phyloP scores from a whole-genome alignment of 2,113 vertebrate species.

The Oxygymnocypris stewartii region DNA sequence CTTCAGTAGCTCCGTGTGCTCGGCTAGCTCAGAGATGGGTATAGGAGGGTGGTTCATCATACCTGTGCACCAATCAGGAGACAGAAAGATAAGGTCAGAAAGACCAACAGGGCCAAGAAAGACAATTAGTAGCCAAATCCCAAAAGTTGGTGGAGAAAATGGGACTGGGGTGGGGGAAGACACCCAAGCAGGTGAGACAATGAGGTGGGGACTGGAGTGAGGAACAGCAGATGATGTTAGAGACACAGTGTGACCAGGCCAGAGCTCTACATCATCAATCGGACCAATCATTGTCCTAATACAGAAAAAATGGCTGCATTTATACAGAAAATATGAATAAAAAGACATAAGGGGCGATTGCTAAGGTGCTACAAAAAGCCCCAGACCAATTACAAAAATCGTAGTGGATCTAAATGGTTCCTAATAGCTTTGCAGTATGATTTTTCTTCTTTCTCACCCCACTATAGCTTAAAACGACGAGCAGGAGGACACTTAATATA shows the following conservation, averaged over 20 bases:
- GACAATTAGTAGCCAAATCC: neutral
- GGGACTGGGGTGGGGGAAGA: neutral
- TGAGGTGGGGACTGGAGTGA: constrained; percentile 24
- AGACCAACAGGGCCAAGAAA: neutral
- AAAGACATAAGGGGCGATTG: constrained; percentile 50
- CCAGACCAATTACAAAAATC: constrained; percentile 58
- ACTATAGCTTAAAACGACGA: constrained; percentile 59
- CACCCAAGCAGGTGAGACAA: constrained; percentile 1
- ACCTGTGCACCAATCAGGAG: constrained; percentile 72
- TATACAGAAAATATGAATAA: constrained; percentile 36
- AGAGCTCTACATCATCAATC: constrained; percentile 65
- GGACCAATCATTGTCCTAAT: neutral
- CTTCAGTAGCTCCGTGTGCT: constrained; percentile 95
- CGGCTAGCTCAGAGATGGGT: constrained; percentile 90
- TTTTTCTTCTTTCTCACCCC: constrained; percentile 40
- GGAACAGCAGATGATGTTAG: constrained; percentile 37
- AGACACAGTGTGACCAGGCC: constrained; percentile 59
- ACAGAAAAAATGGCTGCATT: neutral
- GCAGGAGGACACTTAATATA: constrained; percentile 14
- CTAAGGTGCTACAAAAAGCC: constrained; percentile 44
- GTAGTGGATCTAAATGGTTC: constrained; percentile 46
- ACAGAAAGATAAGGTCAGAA: constrained; percentile 37
- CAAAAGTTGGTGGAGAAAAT: neutral
- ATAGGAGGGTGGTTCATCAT: constrained; percentile 98
- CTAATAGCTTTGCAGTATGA: constrained; percentile 57